Conservation (phyloP, 2,113 vertebrate species). For the Calonectris borealis region DNA sequence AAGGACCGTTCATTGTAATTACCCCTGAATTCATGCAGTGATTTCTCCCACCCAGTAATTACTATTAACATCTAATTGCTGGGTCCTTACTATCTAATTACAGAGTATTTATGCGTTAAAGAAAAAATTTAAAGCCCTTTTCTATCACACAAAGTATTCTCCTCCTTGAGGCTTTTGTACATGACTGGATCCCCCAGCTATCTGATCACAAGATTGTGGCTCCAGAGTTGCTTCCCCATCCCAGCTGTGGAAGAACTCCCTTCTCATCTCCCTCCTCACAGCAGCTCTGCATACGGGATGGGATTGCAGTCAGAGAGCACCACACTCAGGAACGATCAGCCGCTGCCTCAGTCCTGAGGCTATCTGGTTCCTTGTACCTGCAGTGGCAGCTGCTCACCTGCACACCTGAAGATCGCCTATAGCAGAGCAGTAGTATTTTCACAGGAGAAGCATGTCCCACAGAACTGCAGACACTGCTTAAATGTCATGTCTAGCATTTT, state of each 20-base stretch:
- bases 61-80: not conserved
- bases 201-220: not conserved
- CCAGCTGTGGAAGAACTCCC: not conserved
- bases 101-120: not conserved
- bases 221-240: not conserved
- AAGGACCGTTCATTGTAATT: not conserved
- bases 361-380: accelerated
- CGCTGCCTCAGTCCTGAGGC: not conserved
- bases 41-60: constrained; percentile 20
- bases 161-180: not conserved
- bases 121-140: not conserved
- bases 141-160: not conserved
- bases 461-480: not conserved
- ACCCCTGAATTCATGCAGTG: not conserved
- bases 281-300: not conserved
- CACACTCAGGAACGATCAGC: not conserved
- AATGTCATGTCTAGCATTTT: accelerated
- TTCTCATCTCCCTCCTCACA: not conserved
- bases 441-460: not conserved
- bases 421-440: not conserved
- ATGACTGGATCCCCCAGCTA: not conserved
- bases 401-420: not conserved
- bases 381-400: not conserved
- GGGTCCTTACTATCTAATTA: not conserved
- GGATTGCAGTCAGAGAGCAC: not conserved